These are phyloP conservation scores for Trachythela sp. DNA, from an alignment of 64 coral and sea anemone genomes.

Conservation along the genomic window DNA sequence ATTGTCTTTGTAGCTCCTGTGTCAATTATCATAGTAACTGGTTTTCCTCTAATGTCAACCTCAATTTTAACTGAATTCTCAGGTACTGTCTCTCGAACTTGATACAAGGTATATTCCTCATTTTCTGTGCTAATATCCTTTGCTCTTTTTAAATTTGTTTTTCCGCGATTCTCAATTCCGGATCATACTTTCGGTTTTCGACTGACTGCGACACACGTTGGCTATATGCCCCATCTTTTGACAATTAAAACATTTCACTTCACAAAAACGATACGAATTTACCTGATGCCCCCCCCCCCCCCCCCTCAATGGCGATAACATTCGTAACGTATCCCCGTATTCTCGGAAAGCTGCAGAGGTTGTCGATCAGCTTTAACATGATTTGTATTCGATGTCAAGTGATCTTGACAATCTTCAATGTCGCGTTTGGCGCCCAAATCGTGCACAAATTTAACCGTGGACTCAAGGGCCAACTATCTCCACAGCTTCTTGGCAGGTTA, in stretches of 20 bases:
- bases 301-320: no score
- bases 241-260: neutral
- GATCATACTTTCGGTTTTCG: neutral
- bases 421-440: no score
- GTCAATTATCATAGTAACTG: slow-evolving; percentile 33
- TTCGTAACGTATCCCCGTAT: no score
- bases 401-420: neutral
- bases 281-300: neutral
- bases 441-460: neutral
- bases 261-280: neutral
- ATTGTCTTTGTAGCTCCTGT: slow-evolving; percentile 33
- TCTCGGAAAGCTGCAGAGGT: no score
- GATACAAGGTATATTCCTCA: neutral
- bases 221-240: neutral
- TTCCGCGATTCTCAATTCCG: neutral
- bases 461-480: neutral
- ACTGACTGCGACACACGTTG: neutral
- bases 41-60: neutral
- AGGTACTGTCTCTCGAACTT: neutral
- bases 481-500: neutral
- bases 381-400: no score
- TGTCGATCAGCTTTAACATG: neutral
- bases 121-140: neutral
- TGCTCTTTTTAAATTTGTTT: neutral
- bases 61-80: neutral